Conservation (phyloP, 2,797 vertebrate genomes). For the Aulostomus chinensis region DNA sequence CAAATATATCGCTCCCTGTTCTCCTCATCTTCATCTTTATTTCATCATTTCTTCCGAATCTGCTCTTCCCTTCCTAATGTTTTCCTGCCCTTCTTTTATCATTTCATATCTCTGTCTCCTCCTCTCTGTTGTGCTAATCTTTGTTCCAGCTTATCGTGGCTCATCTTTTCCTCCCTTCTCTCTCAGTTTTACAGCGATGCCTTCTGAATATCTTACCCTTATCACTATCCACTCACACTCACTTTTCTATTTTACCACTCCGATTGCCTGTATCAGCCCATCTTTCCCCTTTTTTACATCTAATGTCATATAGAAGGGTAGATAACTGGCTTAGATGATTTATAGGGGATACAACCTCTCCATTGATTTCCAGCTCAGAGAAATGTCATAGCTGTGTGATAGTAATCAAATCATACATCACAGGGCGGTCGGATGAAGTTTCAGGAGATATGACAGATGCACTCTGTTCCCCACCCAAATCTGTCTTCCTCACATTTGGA, state of each 20-base stretch:
- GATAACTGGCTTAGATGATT: conserved; percentile 52
- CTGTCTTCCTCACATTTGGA: conserved; percentile 28
- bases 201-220: conserved; percentile 20
- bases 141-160: conserved; percentile 21
- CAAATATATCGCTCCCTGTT: conserved; percentile 5
- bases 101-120: background rate
- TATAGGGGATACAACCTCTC: conserved; percentile 52
- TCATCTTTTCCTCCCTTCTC: conserved; percentile 13
- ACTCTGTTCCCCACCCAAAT: conserved; percentile 1
- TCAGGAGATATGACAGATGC: conserved; percentile 41
- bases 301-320: conserved; percentile 35
- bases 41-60: conserved; percentile 28
- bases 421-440: conserved; percentile 51
- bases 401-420: conserved; percentile 68
- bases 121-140: conserved; percentile 22
- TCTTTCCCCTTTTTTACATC: conserved; percentile 43
- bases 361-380: conserved; percentile 68
- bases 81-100: conserved; percentile 3
- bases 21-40: conserved; percentile 23
- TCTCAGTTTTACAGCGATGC: conserved; percentile 14
- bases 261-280: conserved; percentile 13
- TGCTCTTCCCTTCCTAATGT: conserved; percentile 8
- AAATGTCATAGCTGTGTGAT: conserved; percentile 68
- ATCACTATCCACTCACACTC: conserved; percentile 21
- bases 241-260: conserved; percentile 15